Conservation (phyloP, 2,113 vertebrate genomes). For the Ia io region DNA sequence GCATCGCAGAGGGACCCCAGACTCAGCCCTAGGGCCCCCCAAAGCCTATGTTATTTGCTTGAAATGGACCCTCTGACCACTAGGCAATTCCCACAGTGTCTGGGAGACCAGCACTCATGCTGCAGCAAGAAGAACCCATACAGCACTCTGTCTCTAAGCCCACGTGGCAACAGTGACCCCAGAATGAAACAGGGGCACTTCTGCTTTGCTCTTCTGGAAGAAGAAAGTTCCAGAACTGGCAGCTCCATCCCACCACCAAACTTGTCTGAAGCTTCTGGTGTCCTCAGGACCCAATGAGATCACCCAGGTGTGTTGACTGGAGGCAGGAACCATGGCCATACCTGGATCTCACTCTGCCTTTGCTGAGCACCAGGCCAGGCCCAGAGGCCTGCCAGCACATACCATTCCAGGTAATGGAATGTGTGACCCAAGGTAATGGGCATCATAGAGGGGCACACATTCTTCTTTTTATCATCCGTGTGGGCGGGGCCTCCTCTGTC, state of each 20-base stretch:
- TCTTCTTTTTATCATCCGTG: not conserved
- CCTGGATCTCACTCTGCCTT: not conserved
- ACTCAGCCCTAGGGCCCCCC: not conserved
- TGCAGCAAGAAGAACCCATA: not conserved
- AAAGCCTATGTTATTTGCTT: not conserved
- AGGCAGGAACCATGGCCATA: not conserved
- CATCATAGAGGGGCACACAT: rapidly evolving
- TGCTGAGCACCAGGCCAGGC: not conserved
- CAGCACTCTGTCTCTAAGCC: not conserved
- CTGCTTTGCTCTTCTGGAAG: not conserved
- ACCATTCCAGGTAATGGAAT: not conserved
- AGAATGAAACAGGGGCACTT: not conserved
- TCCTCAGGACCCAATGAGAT: not conserved
- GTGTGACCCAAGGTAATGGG: not conserved
- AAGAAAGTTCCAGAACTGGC: not conserved
- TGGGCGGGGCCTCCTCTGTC: not conserved
- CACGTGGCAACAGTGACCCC: not conserved
- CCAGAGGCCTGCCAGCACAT: not conserved
- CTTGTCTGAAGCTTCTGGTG: not conserved
- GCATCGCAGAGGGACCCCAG: not conserved
- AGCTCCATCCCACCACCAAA: not conserved
- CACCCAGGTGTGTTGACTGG: not conserved
- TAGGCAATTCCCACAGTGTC: not conserved
- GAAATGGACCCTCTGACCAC: rapidly evolving
- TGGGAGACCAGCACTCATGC: not conserved